phyloP scores from a whole-genome alignment of 2,797 vertebrate species.

The Galaxias olidus region DNA sequence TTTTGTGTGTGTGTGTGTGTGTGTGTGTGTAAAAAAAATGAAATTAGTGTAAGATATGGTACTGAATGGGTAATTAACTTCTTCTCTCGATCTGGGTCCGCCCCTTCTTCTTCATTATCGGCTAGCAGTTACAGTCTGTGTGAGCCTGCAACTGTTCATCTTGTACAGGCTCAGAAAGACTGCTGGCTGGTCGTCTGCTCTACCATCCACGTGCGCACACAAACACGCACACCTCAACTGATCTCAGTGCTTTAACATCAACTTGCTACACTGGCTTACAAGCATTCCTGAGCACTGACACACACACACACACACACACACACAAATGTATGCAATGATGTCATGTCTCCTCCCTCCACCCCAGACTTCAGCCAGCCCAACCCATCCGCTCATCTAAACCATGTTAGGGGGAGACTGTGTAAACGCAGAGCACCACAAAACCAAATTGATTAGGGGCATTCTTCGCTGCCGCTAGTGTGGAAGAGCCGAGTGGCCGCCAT shows the following conservation, averaged over 20 bases:
- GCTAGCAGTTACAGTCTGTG: constrained; percentile 7
- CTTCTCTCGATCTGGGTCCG: constrained; percentile 4
- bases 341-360: constrained; percentile 46
- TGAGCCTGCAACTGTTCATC: constrained; percentile 50
- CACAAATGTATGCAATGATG: constrained; percentile 59
- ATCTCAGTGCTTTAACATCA: constrained; percentile 3
- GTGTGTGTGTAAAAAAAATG: too few species aligned
- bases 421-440: constrained; percentile 66
- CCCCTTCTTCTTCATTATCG: not conserved
- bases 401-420: constrained; percentile 25
- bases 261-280: not conserved
- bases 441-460: constrained; percentile 77
- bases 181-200: constrained; percentile 37
- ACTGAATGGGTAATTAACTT: not conserved
- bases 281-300: constrained; percentile 10
- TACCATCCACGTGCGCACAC: constrained; percentile 46
- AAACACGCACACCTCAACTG: not conserved
- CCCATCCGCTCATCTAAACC: constrained; percentile 45
- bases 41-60: not conserved
- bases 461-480: constrained; percentile 58
- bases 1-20: constrained; percentile 21
- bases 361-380: constrained; percentile 46
- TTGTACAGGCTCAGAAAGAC: constrained; percentile 42
- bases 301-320: constrained; percentile 25
- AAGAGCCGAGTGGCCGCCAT: constrained; percentile 59